A percentile compares a stretch with the other conserved stretches of the same genome.
Conservation (phyloP, 2,888 invertebrate species). For the Amblyteles armatorius region DNA sequence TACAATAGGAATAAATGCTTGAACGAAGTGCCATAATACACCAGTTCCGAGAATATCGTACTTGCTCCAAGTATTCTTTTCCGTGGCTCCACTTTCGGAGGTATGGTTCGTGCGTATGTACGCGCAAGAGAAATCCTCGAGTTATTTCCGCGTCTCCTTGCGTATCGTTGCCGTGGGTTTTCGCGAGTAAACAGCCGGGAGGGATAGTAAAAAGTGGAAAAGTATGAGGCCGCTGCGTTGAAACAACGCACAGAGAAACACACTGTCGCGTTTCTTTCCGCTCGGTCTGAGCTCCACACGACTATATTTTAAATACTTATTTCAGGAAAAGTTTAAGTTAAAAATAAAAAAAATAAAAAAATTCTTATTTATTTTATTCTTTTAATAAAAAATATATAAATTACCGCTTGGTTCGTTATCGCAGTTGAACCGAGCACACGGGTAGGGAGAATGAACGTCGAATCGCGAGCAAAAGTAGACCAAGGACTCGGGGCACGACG, state of each 20-base stretch:
- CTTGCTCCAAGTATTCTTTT: not conserved
- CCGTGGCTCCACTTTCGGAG: not conserved
- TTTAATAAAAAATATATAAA: not conserved
- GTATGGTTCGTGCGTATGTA: not conserved
- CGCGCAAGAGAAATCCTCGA: conserved; percentile 11
- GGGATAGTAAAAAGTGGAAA: conserved; percentile 34
- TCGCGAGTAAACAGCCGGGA: conserved; percentile 31
- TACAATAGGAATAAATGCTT: not conserved
- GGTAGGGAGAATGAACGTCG: conserved; percentile 50
- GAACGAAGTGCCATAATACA: not conserved
- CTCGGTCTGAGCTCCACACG: not conserved
- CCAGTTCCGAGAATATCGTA: not conserved
- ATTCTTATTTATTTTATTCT: conserved; percentile 6
- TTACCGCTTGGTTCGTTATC: conserved; percentile 38
- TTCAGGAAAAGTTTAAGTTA: conserved; percentile 4
- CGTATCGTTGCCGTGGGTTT: not conserved
- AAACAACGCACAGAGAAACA: not conserved
- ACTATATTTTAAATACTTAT: not conserved
- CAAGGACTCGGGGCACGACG: conserved; percentile 59
- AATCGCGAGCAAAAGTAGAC: conserved; percentile 57
- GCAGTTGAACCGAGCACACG: conserved; percentile 15
- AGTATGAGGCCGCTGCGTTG: not conserved
- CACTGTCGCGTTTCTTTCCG: not conserved
- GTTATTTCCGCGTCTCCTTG: conserved; percentile 5
- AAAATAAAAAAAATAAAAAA: not conserved